Evolutionary conservation across 2,797 vertebrate species (phyloP), one percentile per base, ranked within the genome.

Genomic region (Tapera naevia): DNA sequence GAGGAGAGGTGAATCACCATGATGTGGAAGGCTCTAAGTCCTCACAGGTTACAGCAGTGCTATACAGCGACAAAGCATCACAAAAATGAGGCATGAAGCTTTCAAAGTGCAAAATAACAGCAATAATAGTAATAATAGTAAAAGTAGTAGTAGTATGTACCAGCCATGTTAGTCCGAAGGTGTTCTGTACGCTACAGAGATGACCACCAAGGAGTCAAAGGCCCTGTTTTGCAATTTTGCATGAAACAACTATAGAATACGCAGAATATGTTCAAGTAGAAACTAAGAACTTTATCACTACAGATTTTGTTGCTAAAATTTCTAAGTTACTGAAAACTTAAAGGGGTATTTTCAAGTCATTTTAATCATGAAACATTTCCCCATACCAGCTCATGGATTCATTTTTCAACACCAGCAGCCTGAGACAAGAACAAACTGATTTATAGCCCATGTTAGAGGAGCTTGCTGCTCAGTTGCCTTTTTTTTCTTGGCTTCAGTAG

Each of bases 341-440:
- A 50, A 60, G 71, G 51, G n/a, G 89, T 66, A 58, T 1, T 60
- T 50, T 76, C 9, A 72, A 58, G 33, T 41, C 11, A 78, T 92
- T 88, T 95, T 91, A 92, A 85, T 76, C 17, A 75, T 69, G 35
- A 46, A 80, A 8, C 14, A 74, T 87, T 89, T 84, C 94, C 75
- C 64, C 50, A 64, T 43, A 86, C 37, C 11, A 83, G 32, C 37
- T 80, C 61, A 54, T 27, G 51, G 50, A 80, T 83, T 86, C 83
- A 67, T 53, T 88, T 94, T 89, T 89, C 72, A 80, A 65, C 46
- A 83, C 18, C 19, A 74, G 61, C 37, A 78, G n/a, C 17, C n/a
- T 37, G 24, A 87, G 33, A 88, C 13, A 78, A 79, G 65, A 80
- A 80, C 3, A 3, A 82, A 54, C 28, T 83, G 71, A 92, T 95